phyloP scores from a whole-genome alignment of 1,140 invertebrate species.

The Nephila pilipes region DNA sequence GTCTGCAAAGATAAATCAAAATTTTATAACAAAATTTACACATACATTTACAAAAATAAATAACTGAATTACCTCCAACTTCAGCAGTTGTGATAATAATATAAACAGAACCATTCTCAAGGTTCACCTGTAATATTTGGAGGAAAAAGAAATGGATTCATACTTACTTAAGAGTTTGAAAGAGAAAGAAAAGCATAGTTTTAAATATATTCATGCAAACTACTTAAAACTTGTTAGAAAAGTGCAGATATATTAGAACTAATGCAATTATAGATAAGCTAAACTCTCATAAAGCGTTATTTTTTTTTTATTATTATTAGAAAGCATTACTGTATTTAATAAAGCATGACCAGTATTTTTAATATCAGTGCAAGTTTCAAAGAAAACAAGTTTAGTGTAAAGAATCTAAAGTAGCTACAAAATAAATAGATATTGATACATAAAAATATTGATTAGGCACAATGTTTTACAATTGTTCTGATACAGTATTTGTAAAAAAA shows the following conservation, averaged over 20 bases:
- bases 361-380: background rate
- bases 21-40: constrained; percentile 35
- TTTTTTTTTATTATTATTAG: background rate
- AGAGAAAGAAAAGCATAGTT: constrained; percentile 44
- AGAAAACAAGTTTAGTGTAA: background rate
- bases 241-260: background rate
- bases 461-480: background rate
- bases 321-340: background rate
- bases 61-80: constrained; percentile 65
- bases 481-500: background rate
- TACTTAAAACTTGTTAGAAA: background rate
- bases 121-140: constrained; percentile 71
- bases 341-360: background rate
- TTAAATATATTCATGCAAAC: constrained; percentile 10
- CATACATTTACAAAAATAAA: constrained; percentile 59
- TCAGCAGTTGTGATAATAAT: constrained; percentile 59
- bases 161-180: constrained; percentile 55
- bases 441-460: background rate
- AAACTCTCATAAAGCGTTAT: background rate
- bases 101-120: constrained; percentile 73
- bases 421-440: background rate
- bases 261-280: background rate
- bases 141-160: constrained; percentile 52
- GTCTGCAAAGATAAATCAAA: constrained; percentile 74
- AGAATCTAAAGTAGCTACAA: constrained; percentile 16